Evolutionary conservation across 2,113 vertebrate species (phyloP).

Genomic region (Phyllostomus hastatus): DNA sequence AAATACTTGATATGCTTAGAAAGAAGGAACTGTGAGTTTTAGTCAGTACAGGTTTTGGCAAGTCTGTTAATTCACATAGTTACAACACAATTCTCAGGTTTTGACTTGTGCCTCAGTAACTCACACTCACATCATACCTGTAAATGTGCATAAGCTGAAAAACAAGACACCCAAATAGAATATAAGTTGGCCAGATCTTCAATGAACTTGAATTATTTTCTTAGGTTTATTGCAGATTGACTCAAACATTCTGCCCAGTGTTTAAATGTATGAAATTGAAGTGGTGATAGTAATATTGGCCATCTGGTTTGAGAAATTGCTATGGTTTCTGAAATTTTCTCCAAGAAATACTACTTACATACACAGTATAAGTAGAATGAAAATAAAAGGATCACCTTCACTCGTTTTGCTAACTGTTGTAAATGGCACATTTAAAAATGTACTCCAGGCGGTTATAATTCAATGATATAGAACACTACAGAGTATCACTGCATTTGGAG

Average conservation of each 20-base stretch:
- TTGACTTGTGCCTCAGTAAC: neutral
- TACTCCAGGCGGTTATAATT: neutral
- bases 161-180: neutral
- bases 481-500: neutral
- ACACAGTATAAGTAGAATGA: neutral
- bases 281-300: neutral
- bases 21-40: neutral
- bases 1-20: neutral
- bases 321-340: neutral
- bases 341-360: neutral
- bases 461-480: neutral
- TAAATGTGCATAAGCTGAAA: slow-evolving; percentile 1
- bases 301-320: neutral
- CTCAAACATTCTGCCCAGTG: neutral
- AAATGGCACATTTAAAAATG: slow-evolving; percentile 31
- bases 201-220: neutral
- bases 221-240: neutral
- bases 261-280: neutral
- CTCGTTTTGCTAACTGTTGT: neutral
- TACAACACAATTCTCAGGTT: slow-evolving; percentile 30
- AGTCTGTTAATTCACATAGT: neutral
- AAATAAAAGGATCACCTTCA: neutral
- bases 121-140: neutral
- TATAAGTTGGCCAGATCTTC: neutral
- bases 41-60: neutral